Percentiles rank a stretch among this genome's conserved stretches.
Conservation (phyloP, 2,113 vertebrate species). For the Australoheros scitulus region DNA sequence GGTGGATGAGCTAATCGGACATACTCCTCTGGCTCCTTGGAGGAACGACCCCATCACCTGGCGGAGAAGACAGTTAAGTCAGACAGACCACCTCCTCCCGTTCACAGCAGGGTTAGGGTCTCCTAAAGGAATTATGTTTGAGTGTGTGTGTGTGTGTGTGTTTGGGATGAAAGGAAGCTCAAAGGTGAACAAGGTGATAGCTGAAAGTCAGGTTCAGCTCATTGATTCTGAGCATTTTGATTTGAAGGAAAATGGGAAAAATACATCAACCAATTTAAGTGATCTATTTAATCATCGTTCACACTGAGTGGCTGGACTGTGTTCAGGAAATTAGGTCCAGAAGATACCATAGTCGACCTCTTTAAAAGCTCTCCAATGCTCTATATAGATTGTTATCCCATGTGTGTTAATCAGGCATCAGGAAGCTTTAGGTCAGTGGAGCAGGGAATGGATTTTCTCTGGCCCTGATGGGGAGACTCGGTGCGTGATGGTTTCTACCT, state of each 20-base stretch:
- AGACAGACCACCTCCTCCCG: slow-evolving; percentile 28
- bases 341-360: slow-evolving; percentile 27
- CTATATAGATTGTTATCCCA: slow-evolving; percentile 60
- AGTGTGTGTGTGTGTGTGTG: slow-evolving; percentile 20
- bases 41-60: slow-evolving; percentile 65
- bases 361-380: slow-evolving; percentile 45
- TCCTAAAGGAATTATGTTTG: slow-evolving; percentile 24
- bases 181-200: slow-evolving; percentile 34
- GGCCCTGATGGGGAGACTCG: slow-evolving; percentile 33
- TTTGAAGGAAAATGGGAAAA: neutral
- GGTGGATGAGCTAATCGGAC: slow-evolving; percentile 68
- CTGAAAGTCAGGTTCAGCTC: slow-evolving; percentile 43
- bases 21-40: slow-evolving; percentile 52
- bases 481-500: slow-evolving; percentile 61
- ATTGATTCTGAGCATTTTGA: slow-evolving; percentile 16
- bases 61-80: slow-evolving; percentile 42
- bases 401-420: slow-evolving; percentile 69
- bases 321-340: slow-evolving; percentile 28
- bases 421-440: slow-evolving; percentile 66
- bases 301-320: neutral
- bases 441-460: slow-evolving; percentile 70
- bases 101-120: slow-evolving; percentile 12
- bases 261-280: slow-evolving; percentile 18
- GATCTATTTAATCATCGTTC: slow-evolving; percentile 13
- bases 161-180: neutral